Conservation (phyloP, 2,797 vertebrate genomes). For the Clarias laeviceps region DNA sequence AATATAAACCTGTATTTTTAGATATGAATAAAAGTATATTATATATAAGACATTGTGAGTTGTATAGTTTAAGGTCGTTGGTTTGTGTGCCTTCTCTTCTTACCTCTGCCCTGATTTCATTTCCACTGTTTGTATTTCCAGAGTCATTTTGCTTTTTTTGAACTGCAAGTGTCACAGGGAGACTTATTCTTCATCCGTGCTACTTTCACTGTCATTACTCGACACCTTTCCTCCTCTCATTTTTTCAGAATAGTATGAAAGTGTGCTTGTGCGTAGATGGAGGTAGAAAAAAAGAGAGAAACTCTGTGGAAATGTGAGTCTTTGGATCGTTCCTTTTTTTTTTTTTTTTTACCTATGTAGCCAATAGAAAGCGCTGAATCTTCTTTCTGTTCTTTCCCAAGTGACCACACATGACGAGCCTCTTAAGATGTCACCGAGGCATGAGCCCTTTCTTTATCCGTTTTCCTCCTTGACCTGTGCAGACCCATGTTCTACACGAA, state of each 20-base stretch:
- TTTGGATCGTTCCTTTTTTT: neutral
- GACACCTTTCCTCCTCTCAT: neutral
- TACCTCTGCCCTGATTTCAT: neutral
- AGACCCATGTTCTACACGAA: neutral
- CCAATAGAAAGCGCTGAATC: neutral
- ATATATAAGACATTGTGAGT: neutral
- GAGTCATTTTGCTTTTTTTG: too few relatives aligned
- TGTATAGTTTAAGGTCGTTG: neutral
- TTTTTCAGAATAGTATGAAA: neutral
- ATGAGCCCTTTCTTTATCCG: neutral
- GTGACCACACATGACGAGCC: too few relatives aligned
- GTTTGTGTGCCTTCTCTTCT: neutral
- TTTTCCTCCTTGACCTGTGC: neutral
- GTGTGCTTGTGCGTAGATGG: neutral
- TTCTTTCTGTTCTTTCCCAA: neutral
- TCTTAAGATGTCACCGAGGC: neutral
- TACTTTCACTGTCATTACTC: neutral
- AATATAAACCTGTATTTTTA: neutral
- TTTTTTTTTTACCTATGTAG: neutral
- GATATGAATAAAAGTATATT: neutral
- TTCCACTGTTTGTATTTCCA: neutral
- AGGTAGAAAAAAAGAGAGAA: neutral
- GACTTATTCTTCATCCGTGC: neutral
- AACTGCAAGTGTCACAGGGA: neutral
- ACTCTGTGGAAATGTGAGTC: neutral